phyloP scores from a whole-genome alignment of 2,797 vertebrate species.

The Anableps anableps region DNA sequence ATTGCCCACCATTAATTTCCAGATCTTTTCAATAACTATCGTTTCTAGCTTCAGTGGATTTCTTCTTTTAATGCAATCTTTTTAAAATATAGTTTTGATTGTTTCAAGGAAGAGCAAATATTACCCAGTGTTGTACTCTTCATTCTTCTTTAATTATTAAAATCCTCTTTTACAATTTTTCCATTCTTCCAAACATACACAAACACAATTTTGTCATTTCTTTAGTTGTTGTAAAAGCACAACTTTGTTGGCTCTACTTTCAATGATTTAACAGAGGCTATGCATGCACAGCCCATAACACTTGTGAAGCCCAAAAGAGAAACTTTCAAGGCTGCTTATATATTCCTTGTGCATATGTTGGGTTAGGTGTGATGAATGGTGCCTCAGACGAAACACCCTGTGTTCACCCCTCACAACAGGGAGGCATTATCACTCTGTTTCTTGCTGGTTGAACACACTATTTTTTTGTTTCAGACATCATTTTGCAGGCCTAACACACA shows the following conservation, averaged over 20 bases:
- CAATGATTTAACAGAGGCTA: background rate
- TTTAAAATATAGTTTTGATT: background rate
- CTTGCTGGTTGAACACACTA: background rate
- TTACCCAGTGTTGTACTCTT: background rate
- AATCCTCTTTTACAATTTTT: background rate
- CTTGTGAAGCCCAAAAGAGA: background rate
- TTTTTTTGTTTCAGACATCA: constrained; percentile 1
- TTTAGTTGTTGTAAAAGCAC: background rate
- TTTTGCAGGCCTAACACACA: background rate
- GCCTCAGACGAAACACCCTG: background rate
- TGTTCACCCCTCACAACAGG: background rate
- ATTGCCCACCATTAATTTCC: background rate
- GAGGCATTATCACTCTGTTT: constrained; percentile 1
- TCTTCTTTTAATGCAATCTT: background rate
- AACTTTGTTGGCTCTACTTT: background rate
- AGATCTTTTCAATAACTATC: background rate
- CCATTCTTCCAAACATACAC: background rate
- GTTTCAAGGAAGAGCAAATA: background rate
- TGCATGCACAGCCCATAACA: background rate
- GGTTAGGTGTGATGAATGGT: constrained; percentile 5
- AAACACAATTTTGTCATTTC: background rate
- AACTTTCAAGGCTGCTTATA: background rate
- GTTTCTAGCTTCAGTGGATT: background rate
- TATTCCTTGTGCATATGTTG: background rate
- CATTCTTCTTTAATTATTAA: background rate